These are phyloP conservation scores for Hippoglossus stenolepis DNA, from an alignment of 2,113 vertebrate genomes.

Conservation along the genomic window DNA sequence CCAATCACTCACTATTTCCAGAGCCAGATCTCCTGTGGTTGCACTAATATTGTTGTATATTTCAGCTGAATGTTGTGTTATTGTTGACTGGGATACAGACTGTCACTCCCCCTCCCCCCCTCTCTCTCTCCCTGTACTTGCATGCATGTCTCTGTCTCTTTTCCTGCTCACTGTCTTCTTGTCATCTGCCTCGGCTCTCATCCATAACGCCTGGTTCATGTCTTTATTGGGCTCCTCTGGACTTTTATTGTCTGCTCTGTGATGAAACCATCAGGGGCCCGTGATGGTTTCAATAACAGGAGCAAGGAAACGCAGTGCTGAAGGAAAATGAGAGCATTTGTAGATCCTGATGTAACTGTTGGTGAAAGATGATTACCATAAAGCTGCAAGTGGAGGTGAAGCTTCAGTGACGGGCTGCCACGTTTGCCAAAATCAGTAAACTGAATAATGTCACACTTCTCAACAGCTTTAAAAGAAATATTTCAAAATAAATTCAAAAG, in stretches of 20 bases:
- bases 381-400: background rate
- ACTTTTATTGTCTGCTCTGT: conserved; percentile 38
- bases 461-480: too few relatives aligned
- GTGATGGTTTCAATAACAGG: conserved; percentile 4
- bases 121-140: background rate
- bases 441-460: background rate
- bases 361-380: background rate
- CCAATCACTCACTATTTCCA: conserved; percentile 15
- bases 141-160: background rate
- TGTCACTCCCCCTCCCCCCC: background rate
- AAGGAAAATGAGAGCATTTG: background rate
- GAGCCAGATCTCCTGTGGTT: conserved; percentile 36
- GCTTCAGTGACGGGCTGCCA: background rate
- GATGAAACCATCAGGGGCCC: conserved; percentile 22
- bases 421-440: background rate
- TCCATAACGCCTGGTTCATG: conserved; percentile 35
- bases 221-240: conserved; percentile 41
- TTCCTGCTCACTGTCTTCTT: conserved; percentile 24
- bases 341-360: background rate
- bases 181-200: conserved; percentile 56
- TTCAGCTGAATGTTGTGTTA: conserved; percentile 47
- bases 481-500: background rate
- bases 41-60: conserved; percentile 53
- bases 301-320: background rate
- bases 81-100: conserved; percentile 34